These are phyloP conservation scores for Sycophaga agraensis DNA, from an alignment of 1,140 invertebrate genomes.

Conservation along the genomic window DNA sequence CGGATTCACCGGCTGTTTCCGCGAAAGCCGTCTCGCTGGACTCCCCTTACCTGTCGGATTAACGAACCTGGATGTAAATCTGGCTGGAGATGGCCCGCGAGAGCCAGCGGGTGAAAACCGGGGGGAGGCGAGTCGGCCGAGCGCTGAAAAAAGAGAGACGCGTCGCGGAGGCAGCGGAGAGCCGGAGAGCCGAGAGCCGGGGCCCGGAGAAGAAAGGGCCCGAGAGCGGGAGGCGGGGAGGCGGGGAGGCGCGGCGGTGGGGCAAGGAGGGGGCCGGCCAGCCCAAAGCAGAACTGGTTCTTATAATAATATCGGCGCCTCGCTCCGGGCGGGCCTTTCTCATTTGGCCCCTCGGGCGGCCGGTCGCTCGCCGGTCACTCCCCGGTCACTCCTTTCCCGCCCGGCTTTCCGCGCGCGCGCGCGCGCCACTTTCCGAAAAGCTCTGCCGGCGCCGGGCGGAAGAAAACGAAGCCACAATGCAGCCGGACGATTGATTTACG, in stretches of 20 bases:
- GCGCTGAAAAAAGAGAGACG: conserved; percentile 22
- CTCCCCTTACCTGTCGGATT: conserved; percentile 34
- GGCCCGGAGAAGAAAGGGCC: neutral
- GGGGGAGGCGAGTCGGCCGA: conserved; percentile 22
- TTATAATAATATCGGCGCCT: too few species aligned
- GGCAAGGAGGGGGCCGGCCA: neutral
- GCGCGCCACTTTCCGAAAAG: too few species aligned
- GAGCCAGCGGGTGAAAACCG: conserved; percentile 36
- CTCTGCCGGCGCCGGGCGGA: too few species aligned
- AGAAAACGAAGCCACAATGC: conserved; percentile 51
- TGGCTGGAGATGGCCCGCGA: conserved; percentile 29
- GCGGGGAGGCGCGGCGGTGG: neutral
- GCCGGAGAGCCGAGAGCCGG: conserved; percentile 9
- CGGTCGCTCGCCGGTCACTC: too few species aligned
- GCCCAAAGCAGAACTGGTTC: too few species aligned
- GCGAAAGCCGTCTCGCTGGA: too few species aligned
- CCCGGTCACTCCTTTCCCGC: too few species aligned
- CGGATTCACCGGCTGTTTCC: too few species aligned
- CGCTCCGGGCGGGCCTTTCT: too few species aligned
- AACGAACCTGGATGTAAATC: conserved; percentile 37
- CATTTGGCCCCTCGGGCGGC: too few species aligned
- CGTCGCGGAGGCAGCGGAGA: too few species aligned
- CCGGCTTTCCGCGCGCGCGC: too few species aligned
- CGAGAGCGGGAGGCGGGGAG: neutral
- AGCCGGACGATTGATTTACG: conserved; percentile 59